Conservation (phyloP, 2,797 vertebrate species). For the Erithacus rubecula region DNA sequence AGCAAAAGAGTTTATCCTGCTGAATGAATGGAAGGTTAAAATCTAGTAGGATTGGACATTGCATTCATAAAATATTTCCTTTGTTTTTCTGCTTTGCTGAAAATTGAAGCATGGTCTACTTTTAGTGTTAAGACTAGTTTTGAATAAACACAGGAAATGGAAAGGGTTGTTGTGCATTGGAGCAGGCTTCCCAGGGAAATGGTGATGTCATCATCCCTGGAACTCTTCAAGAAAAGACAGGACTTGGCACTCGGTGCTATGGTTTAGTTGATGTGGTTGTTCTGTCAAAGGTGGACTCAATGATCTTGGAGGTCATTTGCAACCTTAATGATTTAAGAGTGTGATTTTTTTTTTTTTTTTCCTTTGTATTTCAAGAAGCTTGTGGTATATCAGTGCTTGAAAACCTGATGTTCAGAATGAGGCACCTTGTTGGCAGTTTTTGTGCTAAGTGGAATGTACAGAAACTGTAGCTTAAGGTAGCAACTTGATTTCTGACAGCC, state of each 20-base stretch:
- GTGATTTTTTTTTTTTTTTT: no score
- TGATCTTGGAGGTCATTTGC: neutral
- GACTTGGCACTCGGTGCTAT: neutral
- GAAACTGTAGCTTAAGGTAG: neutral
- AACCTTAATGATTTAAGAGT: neutral
- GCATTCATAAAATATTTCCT: neutral
- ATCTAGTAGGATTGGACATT: neutral
- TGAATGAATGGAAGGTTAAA: neutral
- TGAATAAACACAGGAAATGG: neutral
- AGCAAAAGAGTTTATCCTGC: neutral
- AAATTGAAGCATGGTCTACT: neutral
- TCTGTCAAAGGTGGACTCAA: fast-evolving
- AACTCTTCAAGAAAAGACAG: neutral
- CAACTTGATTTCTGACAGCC: neutral
- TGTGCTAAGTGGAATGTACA: neutral
- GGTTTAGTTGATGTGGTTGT: neutral
- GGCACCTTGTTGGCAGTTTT: neutral
- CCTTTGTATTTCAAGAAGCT: neutral
- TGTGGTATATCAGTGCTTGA: neutral
- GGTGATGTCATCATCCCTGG: neutral
- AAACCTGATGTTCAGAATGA: neutral
- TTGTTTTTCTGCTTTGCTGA: neutral
- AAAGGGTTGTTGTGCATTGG: neutral
- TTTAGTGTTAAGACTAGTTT: neutral
- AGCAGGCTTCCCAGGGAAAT: neutral